These are phyloP conservation scores for Agonopterix subpropinquella DNA, from an alignment of 2,888 invertebrate genomes.

Conservation along the genomic window DNA sequence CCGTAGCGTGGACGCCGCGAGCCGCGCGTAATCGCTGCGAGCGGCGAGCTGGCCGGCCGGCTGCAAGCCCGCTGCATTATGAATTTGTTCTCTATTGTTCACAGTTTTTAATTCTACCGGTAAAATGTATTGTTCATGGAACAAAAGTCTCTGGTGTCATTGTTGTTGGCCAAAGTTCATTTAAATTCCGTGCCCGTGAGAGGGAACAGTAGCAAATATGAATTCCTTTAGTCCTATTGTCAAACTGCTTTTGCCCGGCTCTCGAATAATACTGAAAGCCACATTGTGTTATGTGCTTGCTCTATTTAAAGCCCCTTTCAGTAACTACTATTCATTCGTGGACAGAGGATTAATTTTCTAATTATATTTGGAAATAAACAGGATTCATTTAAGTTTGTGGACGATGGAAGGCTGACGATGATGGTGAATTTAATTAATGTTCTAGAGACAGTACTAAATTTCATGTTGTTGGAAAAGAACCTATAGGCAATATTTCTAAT, in stretches of 20 bases:
- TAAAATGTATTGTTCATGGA: conserved; percentile 71
- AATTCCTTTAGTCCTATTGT: conserved; percentile 70
- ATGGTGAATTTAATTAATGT: no score
- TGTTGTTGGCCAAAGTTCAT: conserved; percentile 74
- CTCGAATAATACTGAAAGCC: conserved; percentile 56
- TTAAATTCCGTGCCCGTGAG: conserved; percentile 70
- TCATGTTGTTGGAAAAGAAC: no score
- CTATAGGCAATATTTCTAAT: no score
- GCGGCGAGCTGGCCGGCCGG: conserved; percentile 38
- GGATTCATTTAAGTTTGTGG: no score
- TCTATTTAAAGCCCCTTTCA: conserved; percentile 8
- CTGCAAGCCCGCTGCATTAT: conserved; percentile 52
- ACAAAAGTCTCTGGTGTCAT: conserved; percentile 72
- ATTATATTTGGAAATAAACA: background rate
- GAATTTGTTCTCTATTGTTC: conserved; percentile 72
- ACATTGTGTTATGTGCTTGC: conserved; percentile 39
- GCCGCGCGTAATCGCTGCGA: conserved; percentile 34
- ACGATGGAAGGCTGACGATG: no score
- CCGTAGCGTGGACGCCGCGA: background rate
- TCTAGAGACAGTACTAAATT: no score
- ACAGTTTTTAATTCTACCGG: conserved; percentile 72
- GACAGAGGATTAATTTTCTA: conserved; percentile 4
- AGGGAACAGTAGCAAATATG: conserved; percentile 72
- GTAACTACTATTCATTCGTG: conserved; percentile 3
- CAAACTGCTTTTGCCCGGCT: conserved; percentile 57